phyloP scores from a whole-genome alignment of 2,797 vertebrate species.

The Rhadinocentrus ornatus region DNA sequence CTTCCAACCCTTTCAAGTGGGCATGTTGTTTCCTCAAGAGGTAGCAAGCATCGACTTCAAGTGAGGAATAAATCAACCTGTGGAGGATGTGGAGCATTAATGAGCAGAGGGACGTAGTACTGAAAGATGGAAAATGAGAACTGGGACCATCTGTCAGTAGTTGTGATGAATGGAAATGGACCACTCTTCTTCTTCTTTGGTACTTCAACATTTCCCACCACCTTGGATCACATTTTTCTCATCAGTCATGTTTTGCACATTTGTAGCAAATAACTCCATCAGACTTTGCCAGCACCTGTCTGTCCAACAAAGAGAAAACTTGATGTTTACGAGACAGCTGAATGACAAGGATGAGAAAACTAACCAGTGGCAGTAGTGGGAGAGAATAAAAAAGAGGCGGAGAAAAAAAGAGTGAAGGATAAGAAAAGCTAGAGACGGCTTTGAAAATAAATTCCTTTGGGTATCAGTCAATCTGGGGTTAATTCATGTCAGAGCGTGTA shows the following conservation, averaged over 20 bases:
- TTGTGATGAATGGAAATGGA: slow-evolving; percentile 68
- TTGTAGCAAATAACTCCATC: slow-evolving; percentile 84
- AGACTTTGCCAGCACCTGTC: slow-evolving; percentile 75
- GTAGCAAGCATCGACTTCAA: slow-evolving; percentile 24
- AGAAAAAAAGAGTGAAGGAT: slow-evolving; percentile 22
- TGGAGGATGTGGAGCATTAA: slow-evolving; percentile 40
- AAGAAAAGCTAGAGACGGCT: slow-evolving; percentile 55
- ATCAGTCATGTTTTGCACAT: slow-evolving; percentile 72
- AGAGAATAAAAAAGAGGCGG: slow-evolving; percentile 50
- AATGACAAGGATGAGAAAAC: slow-evolving; percentile 79
- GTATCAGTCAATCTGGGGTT: slow-evolving; percentile 90
- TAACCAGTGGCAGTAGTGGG: slow-evolving; percentile 45
- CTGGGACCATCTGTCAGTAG: slow-evolving; percentile 70
- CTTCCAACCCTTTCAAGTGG: slow-evolving; percentile 17
- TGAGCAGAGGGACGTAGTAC: slow-evolving; percentile 70
- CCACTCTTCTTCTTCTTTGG: slow-evolving; percentile 46
- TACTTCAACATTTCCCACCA: slow-evolving; percentile 41
- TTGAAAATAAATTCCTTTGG: slow-evolving; percentile 72
- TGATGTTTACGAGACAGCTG: slow-evolving; percentile 78
- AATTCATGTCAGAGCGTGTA: slow-evolving; percentile 90
- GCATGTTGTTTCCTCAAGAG: slow-evolving; percentile 32
- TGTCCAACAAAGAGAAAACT: slow-evolving; percentile 66
- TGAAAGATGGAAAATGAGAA: slow-evolving; percentile 65
- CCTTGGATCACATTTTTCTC: slow-evolving; percentile 78
- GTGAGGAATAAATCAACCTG: slow-evolving; percentile 48